A percentile compares a stretch with the other conserved stretches of the same genome.
These are phyloP conservation scores for Labeo rohita DNA, from an alignment of 2,113 vertebrate genomes.

Conservation along the genomic window DNA sequence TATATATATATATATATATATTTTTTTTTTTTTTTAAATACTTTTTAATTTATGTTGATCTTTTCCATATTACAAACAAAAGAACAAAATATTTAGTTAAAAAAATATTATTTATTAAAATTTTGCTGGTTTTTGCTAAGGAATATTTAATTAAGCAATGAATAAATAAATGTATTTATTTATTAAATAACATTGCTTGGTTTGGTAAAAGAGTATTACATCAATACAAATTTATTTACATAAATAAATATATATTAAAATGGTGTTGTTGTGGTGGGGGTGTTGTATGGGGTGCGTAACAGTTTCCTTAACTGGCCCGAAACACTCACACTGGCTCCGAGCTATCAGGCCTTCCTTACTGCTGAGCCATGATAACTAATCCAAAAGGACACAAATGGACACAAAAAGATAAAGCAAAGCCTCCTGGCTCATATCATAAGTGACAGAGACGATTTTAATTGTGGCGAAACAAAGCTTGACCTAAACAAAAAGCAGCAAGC, in stretches of 20 bases:
- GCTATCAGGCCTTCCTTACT: slow-evolving; percentile 33
- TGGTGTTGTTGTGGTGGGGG: no score
- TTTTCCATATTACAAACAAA: no score
- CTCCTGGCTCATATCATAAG: slow-evolving; percentile 10
- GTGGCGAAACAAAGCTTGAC: slow-evolving; percentile 7
- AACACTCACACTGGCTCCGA: not conserved
- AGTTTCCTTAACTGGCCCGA: not conserved
- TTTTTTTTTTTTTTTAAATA: no score
- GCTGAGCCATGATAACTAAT: slow-evolving; percentile 9
- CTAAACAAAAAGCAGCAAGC: slow-evolving; percentile 17
- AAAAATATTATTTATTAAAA: not conserved
- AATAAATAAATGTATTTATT: not conserved
- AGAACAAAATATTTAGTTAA: no score
- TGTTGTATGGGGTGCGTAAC: not conserved
- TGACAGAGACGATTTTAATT: slow-evolving; percentile 24
- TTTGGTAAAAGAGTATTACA: not conserved
- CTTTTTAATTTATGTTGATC: no score
- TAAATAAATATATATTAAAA: no score
- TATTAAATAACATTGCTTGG: not conserved
- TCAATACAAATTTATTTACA: no score
- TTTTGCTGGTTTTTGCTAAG: not conserved
- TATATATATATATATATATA: no score
- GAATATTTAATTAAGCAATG: not conserved
- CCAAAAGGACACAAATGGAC: slow-evolving; percentile 22
- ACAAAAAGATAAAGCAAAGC: slow-evolving; percentile 5